Percentiles rank a stretch among this genome's conserved stretches.
Evolutionary conservation across 1,140 invertebrate species (phyloP).

Genomic region (Phortica variegata): DNA sequence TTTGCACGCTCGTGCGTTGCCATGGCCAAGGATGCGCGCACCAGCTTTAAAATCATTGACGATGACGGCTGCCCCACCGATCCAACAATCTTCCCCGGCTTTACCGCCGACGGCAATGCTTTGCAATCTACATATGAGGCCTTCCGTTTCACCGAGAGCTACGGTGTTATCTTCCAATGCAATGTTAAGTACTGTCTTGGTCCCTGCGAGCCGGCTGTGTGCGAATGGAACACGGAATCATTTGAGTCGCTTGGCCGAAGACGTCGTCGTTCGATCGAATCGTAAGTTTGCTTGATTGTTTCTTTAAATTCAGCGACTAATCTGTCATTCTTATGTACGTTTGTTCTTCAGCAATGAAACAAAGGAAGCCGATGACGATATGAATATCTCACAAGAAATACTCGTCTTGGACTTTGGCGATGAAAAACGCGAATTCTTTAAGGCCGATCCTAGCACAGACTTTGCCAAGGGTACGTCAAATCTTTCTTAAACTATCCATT

Average conservation of each 20-base stretch:
- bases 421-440: conserved; percentile 80
- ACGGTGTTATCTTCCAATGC: conserved; percentile 95
- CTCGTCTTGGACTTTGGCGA: conserved; percentile 88
- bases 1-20: conserved; percentile 93
- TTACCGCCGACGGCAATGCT: conserved; percentile 83
- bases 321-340: background rate
- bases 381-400: conserved; percentile 93
- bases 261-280: conserved; percentile 72
- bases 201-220: conserved; percentile 88
- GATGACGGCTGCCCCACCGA: conserved; percentile 94
- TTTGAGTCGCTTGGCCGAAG: conserved; percentile 88
- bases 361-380: conserved; percentile 77
- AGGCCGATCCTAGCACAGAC: conserved; percentile 75
- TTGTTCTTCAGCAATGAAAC: conserved; percentile 58
- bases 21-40: conserved; percentile 95
- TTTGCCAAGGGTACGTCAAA: conserved; percentile 66
- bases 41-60: conserved; percentile 94
- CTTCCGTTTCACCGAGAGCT: conserved; percentile 93
- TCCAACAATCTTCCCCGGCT: conserved; percentile 88
- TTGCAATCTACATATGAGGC: conserved; percentile 91
- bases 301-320: background rate
- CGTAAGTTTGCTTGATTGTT: conserved; percentile 23
- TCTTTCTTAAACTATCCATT: conserved; percentile 2
- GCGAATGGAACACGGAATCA: conserved; percentile 84
- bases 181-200: conserved; percentile 96